Evolutionary conservation across 2,113 vertebrate species (phyloP), one percentile per base, ranked within the genome.

Genomic region (Pao palembangensis): DNA sequence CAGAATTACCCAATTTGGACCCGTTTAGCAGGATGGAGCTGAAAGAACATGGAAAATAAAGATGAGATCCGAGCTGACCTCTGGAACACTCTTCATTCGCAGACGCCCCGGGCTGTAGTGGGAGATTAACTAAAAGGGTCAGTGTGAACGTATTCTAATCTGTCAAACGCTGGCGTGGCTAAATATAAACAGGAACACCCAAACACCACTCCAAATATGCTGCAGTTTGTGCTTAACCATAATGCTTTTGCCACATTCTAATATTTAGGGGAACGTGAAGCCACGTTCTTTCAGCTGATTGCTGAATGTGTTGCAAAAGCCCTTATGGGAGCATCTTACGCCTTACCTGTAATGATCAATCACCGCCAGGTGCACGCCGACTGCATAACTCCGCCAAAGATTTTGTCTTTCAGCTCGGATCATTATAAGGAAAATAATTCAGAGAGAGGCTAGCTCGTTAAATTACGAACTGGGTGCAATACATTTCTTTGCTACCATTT

Each of bases 1-100:
- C 67, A 69, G 76, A 88, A 85, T 83, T 78, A 81, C 76, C 83
- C 82, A 67, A 85, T 90, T 87, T 89, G 85, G 81, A 87, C 80
- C 80, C 80, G 76, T 74, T 79, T 59, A 78, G 77, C 60, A 55
- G 83, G 83, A 71, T 65, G 78, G 64, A 78, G 73, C 62, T 71
- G 79, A 74, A 75, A 78, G 59, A 80, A 82, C 55, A 55, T 43
- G 47, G 71, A 55, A 78, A 69, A 67, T 71, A 59, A 63, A 31
- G 77, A 78, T 72, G 65, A 69, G 78, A 84, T 77, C 58, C 4
- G 42, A 11, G 59, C 57, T 83, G 80, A 85, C 81, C 78, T 86
- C 79, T 81, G 82, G 81, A 87, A 80, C 64, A 64, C 78, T 80
- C 73, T 66, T 61, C 52, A 55, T 61, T 54, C 46, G 64, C 57